Base-by-base conservation (phyloP, 2,113 vertebrate genomes). In the Mesocricetus auratus region DNA sequence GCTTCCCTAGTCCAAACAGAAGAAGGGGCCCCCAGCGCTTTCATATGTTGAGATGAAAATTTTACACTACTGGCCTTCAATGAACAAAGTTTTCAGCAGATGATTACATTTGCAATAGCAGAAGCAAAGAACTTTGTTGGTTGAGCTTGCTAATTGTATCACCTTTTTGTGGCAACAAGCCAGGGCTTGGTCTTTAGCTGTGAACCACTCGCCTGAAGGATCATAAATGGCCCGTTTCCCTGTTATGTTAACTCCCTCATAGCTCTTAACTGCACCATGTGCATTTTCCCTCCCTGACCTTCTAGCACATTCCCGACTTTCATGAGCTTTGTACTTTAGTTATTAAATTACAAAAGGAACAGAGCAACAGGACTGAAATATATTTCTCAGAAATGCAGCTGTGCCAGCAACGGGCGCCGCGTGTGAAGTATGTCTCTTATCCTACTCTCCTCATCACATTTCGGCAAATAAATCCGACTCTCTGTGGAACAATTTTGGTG, bases 261-360 rank as follows among this genome's bases (percentile, higher is more conserved):
- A n/a, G 77, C 79, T 97, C 74, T 91, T 97, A 47, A 87, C 85
- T 78, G 45, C 0, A 7, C 71, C 89, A 45, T 0, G 3, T 86
- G 29, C 56, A 45, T 83, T 90, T 91, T 88, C 53, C 33, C 94
- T 93, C 97, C 60, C 86, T 97, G 97, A 95, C 94, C 95, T 96
- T 53, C 69, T 96, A 96, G 42, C 1, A 9, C 90, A 71, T 98
- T 98, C 89, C 83, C 89, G 69, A 94, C 58, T 97, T 97, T 77
- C 75, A 89, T 1, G 71, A 97, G 96, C 58, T 97, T 97, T 97
- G n/a, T 97, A 96, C 95, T 93, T 97, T 1, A 2, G 66, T 95
- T 95, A 81, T 96, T 97, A 97, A 97, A 96, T 97, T 97, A 93
- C 93, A 93, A 73, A 92, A 97, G 96, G 86, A 97, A 97, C 53